Conservation (phyloP, 2,888 invertebrate species). For the Clunio marinus region DNA sequence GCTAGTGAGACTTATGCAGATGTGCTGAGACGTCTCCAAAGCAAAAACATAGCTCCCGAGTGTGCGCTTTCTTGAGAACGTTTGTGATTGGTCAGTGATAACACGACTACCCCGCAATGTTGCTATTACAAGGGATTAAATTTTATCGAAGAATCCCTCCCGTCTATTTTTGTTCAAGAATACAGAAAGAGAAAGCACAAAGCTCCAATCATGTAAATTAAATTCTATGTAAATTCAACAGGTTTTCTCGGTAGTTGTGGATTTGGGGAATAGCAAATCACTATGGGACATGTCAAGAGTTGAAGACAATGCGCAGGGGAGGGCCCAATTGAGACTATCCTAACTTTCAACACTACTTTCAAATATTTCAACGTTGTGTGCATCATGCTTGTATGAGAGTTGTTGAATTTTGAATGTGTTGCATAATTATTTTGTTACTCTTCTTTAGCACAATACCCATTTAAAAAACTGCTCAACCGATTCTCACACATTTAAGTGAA, state of each 20-base stretch:
- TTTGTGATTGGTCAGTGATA: constrained; percentile 6
- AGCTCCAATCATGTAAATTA: not conserved
- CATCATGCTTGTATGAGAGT: not conserved
- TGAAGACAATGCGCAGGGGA: not conserved
- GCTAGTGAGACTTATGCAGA: not conserved
- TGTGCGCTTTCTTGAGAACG: not conserved
- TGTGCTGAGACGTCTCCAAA: not conserved
- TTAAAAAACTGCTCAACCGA: not conserved
- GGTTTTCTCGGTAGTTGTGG: not conserved
- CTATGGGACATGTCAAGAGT: not conserved
- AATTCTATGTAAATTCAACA: not conserved
- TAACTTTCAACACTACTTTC: not conserved
- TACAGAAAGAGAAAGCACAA: not conserved
- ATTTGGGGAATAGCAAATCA: not conserved
- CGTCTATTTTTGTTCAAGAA: not conserved
- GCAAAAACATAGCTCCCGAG: not conserved
- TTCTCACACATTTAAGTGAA: too few species aligned
- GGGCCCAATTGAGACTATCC: not conserved
- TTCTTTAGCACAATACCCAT: not conserved
- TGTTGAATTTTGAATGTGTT: not conserved
- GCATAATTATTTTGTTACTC: not conserved
- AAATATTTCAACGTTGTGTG: not conserved
- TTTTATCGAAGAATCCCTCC: not conserved
- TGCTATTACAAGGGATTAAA: not conserved
- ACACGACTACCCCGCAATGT: not conserved